Base-by-base conservation (phyloP, 2,888 invertebrate genomes). In the Rotaria sp. region DNA sequence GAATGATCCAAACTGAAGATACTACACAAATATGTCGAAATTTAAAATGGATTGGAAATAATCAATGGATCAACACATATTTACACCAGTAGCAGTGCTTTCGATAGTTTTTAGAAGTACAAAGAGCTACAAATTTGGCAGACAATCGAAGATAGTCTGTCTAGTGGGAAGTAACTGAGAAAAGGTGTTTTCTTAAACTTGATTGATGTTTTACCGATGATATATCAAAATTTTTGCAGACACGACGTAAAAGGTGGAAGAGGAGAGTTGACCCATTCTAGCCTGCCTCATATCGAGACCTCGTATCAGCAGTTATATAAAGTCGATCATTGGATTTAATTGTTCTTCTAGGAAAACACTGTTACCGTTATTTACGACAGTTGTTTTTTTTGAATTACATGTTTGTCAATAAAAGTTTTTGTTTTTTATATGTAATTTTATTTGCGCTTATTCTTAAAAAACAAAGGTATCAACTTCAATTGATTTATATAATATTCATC, bases 11-110 rank as follows among this genome's bases (percentile, higher is more conserved):
- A 55, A 50, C 26, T n/a, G 30, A 55, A 3, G 86, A 86, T 80
- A 85, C 86, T 45, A 84, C 84, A 38, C 84, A 86, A 50, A 10
- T n/a, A 13, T 86, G 86, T 55, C 38, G 84, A 1, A 50, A 86
- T 57, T 26, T 45, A n/a, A 74, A 86, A 84, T 13, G 21, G 35
- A 24, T 67, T 86, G 24, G 74, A 26, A 50, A n/a, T 86, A 30
- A 38, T 15, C 45, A 67, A 84, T 50, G 38, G 41, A 41, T 5
- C 26, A 38, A 38, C 35, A 45, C 24, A 74, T n/a, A 74, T 45
- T 38, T n/a, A 59, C 5, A n/a, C 13, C 35, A 50, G 1, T 15
- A 26, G n/a, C 15, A 35, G 11, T 35, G 21, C 10, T 41, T 15
- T n/a, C 41, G 1, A 86, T 48, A 26, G 74, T 84, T 35, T 21